These are phyloP conservation scores for Drosophila quasianomalipes DNA, from an alignment of 2,888 invertebrate genomes.

Conservation along the genomic window DNA sequence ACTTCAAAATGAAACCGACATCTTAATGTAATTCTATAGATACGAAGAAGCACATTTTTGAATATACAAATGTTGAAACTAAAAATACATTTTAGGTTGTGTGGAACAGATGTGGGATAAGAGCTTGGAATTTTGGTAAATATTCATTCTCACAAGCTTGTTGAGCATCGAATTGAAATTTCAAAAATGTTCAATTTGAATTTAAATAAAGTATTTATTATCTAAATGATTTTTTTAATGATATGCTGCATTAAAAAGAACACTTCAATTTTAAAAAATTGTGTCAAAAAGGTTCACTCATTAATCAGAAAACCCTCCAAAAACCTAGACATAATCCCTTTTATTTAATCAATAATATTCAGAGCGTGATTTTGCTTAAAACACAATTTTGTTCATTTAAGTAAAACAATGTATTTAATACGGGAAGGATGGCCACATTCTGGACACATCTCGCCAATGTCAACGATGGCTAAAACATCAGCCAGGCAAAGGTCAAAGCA, in stretches of 20 bases:
- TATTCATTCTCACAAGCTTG: too few relatives aligned
- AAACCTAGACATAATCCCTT: not conserved
- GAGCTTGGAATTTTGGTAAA: not conserved
- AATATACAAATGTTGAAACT: not conserved
- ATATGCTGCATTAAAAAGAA: not conserved
- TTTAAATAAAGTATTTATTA: not conserved
- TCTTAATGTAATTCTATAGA: not conserved
- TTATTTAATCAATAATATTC: conserved; percentile 13
- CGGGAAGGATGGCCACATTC: not conserved
- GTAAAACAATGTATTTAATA: conserved; percentile 2
- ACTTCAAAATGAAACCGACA: not conserved
- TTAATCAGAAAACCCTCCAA: not conserved
- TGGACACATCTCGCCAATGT: conserved; percentile 35
- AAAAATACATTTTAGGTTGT: not conserved
- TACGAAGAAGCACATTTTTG: not conserved
- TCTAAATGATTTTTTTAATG: not conserved
- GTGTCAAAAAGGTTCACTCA: not conserved
- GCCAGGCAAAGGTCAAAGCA: conserved; percentile 65
- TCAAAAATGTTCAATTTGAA: not conserved
- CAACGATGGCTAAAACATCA: conserved; percentile 27
- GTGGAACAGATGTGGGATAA: not conserved
- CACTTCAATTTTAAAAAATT: not conserved
- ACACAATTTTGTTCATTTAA: not conserved
- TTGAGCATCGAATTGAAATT: not conserved
- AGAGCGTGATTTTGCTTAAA: not conserved